Percentiles rank a stretch among this genome's conserved stretches.
phyloP scores from a whole-genome alignment of 2,113 vertebrate species.

The Alectura lathami region DNA sequence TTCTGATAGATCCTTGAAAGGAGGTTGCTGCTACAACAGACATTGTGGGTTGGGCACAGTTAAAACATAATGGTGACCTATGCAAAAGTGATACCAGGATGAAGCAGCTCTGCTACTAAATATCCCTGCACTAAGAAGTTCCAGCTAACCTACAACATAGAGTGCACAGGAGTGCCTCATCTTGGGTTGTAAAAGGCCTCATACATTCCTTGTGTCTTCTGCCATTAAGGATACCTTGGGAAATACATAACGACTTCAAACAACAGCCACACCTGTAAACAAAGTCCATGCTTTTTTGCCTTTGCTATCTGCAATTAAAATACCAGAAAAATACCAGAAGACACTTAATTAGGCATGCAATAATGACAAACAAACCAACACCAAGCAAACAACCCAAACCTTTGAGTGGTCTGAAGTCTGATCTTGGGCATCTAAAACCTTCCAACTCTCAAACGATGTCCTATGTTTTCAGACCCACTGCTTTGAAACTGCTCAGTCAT shows the following conservation, averaged over 20 bases:
- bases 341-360: neutral
- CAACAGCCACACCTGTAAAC: neutral
- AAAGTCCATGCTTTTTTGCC: neutral
- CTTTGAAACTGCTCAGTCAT: neutral
- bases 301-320: neutral
- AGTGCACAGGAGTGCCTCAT: neutral
- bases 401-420: neutral
- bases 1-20: neutral
- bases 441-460: neutral
- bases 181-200: neutral
- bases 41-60: neutral
- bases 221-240: neutral
- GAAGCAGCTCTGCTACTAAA: neutral
- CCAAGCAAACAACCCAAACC: neutral
- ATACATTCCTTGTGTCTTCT: neutral
- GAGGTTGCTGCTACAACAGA: neutral
- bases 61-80: neutral
- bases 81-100: neutral
- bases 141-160: neutral
- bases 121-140: neutral
- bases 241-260: neutral
- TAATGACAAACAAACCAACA: neutral
- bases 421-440: neutral
- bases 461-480: neutral
- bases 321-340: neutral